Conservation (phyloP, 2,797 vertebrate genomes). For the Myoxocephalus aenaeus region DNA sequence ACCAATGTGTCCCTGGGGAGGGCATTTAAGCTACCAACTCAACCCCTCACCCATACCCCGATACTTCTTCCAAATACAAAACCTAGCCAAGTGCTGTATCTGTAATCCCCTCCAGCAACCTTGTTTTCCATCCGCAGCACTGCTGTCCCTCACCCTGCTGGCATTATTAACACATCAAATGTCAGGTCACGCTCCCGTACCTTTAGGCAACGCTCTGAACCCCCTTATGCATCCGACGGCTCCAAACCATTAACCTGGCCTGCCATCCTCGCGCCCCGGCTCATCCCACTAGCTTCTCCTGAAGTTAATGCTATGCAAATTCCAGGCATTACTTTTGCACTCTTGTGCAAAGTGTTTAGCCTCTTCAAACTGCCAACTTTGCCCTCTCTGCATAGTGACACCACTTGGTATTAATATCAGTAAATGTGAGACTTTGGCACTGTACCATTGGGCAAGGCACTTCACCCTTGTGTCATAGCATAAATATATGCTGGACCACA, state of each 20-base stretch:
- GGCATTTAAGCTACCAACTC: conserved; percentile 43
- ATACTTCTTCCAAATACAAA: conserved; percentile 40
- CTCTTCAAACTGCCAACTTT: conserved; percentile 46
- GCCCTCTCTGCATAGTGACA: conserved; percentile 36
- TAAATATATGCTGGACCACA: conserved; percentile 38
- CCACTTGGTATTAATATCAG: conserved; percentile 57
- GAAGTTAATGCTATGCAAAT: conserved; percentile 63
- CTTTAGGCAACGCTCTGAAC: conserved; percentile 61
- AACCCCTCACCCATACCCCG: conserved; percentile 34
- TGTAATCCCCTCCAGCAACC: conserved; percentile 50
- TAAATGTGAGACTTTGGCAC: conserved; percentile 51
- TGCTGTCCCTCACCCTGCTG: conserved; percentile 51
- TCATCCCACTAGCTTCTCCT: conserved; percentile 36
- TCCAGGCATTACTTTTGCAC: conserved; percentile 46
- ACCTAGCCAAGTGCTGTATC: conserved; percentile 46
- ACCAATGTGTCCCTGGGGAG: conserved; percentile 50
- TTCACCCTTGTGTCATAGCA: background rate
- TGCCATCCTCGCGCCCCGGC: conserved; percentile 21
- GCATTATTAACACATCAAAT: conserved; percentile 77
- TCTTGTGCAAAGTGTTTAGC: conserved; percentile 63
- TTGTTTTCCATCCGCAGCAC: conserved; percentile 36
- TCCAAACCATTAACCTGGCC: conserved; percentile 68
- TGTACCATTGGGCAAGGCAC: conserved; percentile 39
- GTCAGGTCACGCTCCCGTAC: conserved; percentile 61
- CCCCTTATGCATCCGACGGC: conserved; percentile 45